Evolutionary conservation across 37 sponge, comb jelly and placozoan species (phyloP), one percentile per base, ranked within the genome.

Genomic region (Corticium candelabrum): DNA sequence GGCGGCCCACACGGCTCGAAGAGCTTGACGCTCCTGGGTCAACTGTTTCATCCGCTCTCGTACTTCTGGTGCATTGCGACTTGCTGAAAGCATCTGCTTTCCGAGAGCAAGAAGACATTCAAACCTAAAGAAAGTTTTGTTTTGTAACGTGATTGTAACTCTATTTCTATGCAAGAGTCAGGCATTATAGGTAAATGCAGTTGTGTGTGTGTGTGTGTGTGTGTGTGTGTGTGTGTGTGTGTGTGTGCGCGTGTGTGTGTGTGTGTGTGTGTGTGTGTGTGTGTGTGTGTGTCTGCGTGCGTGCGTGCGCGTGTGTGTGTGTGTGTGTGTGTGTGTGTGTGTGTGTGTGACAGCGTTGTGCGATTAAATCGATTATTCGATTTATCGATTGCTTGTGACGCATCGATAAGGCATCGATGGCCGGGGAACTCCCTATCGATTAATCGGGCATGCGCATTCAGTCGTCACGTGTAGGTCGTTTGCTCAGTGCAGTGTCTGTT

Each of bases 1-100:
- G 34, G 76, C 75, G 70, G 81, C 86, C 84, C 90, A 90, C 1
- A 77, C 79, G 31, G 87, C 86, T 29, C 81, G 81, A 56, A 94
- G 79, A 1, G 76, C 74, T 2, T 62, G 80, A 41, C 87, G 82
- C 80, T 90, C 86, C 7, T 40, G 73, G 3, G 80, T 50, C 57
- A 94, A 74, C 82, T 56, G 78, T 74, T 81, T 84, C 80, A 85
- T 75, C n/a, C 84, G 57, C 7, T 90, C 86, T 34, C 4, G 27
- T 5, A 90, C 84, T 43, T 80, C 78, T 0, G 41, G 78, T 0
- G 78, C 71, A 30, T 41, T 69, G 36, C 72, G 40, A 29, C 71
- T 76, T 72, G 71, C 75, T 3, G 81, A 72, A n/a, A 69, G 39
- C 81, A 80, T 69, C 3, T 3, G 71, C 73, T 80, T 80, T 2